Percentiles rank a stretch among this genome's conserved stretches.
Evolutionary conservation across 2,113 vertebrate species (phyloP).

Genomic region (Corythaixoides concolor): DNA sequence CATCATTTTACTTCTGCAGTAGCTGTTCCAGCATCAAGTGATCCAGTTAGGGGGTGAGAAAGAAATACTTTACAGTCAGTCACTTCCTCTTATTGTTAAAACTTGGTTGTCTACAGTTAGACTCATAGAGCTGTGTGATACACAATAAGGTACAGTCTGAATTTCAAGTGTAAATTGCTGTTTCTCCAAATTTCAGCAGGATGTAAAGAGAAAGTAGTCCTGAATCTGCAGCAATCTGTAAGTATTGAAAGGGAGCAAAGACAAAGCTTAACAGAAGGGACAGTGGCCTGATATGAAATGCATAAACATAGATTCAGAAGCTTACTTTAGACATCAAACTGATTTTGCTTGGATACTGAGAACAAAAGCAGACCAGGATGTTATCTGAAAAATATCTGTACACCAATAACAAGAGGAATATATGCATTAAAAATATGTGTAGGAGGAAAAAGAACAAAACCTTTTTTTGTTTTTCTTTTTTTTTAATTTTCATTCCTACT

Average conservation of each 20-base stretch:
- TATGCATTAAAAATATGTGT: neutral
- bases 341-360: neutral
- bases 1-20: neutral
- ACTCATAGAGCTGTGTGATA: neutral
- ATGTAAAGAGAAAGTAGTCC: neutral
- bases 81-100: neutral
- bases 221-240: neutral
- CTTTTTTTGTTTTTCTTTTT: neutral
- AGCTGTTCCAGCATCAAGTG: neutral
- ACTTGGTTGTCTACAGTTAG: neutral
- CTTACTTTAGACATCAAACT: neutral
- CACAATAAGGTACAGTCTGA: neutral
- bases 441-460: neutral
- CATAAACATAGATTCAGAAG: neutral
- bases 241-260: neutral
- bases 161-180: neutral
- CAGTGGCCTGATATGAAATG: neutral
- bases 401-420: neutral
- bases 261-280: neutral
- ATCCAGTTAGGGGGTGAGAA: neutral
- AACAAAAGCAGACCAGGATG: neutral
- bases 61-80: neutral
- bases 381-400: neutral
- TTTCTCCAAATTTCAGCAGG: neutral
- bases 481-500: neutral